A percentile compares a stretch with the other conserved stretches of the same genome.
These are phyloP conservation scores for Lophius piscatorius DNA, from an alignment of 2,113 vertebrate species.

Conservation along the genomic window DNA sequence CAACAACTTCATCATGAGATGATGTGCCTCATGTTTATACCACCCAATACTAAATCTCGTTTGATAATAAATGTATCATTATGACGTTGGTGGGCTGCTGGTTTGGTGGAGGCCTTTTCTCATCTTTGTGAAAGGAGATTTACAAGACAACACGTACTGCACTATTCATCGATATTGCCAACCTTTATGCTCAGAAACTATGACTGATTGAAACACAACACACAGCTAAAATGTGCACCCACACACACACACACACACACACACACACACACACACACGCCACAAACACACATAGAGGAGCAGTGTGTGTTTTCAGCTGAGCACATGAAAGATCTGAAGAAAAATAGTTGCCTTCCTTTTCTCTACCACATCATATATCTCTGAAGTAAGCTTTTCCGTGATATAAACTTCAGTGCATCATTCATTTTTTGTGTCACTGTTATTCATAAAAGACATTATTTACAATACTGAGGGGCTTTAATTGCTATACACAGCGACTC, in stretches of 20 bases:
- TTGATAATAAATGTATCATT: slow-evolving; percentile 67
- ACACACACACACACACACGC: background rate
- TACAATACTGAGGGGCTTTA: slow-evolving; percentile 10
- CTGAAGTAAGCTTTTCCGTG: slow-evolving; percentile 6
- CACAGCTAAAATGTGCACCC: background rate
- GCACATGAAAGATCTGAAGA: background rate
- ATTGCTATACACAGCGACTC: slow-evolving; percentile 31
- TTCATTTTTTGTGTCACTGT: background rate
- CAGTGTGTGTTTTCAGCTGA: background rate
- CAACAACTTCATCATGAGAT: slow-evolving; percentile 60
- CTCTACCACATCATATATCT: slow-evolving; percentile 1
- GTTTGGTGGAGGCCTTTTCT: slow-evolving; percentile 41
- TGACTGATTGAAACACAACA: background rate
- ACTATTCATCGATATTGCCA: too few relatives aligned
- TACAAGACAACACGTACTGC: slow-evolving; percentile 12
- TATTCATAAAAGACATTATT: slow-evolving; percentile 17
- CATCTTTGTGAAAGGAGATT: too few relatives aligned
- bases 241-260: background rate
- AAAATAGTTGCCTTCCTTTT: background rate
- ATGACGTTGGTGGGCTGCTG: slow-evolving; percentile 33
- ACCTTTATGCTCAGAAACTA: background rate
- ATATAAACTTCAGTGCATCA: slow-evolving; percentile 11
- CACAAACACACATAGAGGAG: background rate
- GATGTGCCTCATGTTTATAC: slow-evolving; percentile 68
- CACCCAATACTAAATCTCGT: slow-evolving; percentile 46